Evolutionary conservation across 2,113 vertebrate species (phyloP).

Genomic region (Boulengeromyrus knoepffleri): DNA sequence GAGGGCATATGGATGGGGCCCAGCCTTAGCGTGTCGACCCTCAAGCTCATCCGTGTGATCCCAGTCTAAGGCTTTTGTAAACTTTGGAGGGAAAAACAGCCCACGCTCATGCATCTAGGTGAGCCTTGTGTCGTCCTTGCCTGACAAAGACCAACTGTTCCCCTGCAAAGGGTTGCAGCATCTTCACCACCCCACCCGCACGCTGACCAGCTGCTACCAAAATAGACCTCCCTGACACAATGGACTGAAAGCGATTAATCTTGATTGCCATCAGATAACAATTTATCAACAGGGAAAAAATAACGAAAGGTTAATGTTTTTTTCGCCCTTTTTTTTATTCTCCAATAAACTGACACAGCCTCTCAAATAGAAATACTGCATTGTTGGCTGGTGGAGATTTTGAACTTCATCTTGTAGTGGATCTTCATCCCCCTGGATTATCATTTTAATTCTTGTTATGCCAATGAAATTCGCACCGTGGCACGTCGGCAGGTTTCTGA

Average conservation of each 20-base stretch:
- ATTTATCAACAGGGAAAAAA: neutral
- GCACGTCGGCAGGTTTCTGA: neutral
- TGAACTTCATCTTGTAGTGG: neutral
- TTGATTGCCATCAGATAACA: neutral
- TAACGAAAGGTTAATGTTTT: neutral
- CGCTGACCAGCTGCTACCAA: neutral
- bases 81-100: slow-evolving; percentile 17
- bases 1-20: neutral
- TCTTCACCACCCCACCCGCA: neutral
- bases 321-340: neutral
- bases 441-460: neutral
- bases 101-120: neutral
- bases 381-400: neutral
- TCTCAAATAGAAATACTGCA: neutral
- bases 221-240: neutral
- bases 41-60: neutral
- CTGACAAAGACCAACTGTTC: slow-evolving; percentile 12
- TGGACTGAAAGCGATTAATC: neutral
- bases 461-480: neutral
- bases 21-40: neutral
- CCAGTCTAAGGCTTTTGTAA: neutral
- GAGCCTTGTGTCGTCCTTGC: neutral
- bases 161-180: neutral
- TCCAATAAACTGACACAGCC: neutral
- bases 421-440: neutral